Conservation (phyloP, 2,797 vertebrate species). For the Aotus griseimembra region DNA sequence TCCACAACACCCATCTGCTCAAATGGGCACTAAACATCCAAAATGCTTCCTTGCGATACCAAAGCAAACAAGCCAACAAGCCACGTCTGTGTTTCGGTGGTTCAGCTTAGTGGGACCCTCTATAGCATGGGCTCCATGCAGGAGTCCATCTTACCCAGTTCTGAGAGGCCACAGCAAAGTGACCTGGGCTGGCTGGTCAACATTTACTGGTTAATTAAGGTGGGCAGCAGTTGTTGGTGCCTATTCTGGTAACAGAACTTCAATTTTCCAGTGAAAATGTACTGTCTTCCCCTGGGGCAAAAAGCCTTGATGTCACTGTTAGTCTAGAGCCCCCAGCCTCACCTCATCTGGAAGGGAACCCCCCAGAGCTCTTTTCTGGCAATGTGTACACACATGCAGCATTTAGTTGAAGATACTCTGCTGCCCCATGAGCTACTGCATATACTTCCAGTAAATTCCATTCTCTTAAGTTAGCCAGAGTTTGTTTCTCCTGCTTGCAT, state of each 20-base stretch:
- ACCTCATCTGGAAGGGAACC: neutral
- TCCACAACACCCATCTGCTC: neutral
- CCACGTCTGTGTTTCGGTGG: neutral
- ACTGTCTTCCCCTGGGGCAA: rapidly evolving
- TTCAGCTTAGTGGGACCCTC: neutral
- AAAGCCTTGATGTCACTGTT: neutral
- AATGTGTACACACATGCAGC: neutral
- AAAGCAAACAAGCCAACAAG: neutral
- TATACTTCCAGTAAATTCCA: neutral
- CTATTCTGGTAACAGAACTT: neutral
- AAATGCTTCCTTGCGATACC: neutral
- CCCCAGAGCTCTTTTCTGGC: neutral
- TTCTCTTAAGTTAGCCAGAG: neutral
- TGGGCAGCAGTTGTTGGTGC: rapidly evolving
- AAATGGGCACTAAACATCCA: neutral
- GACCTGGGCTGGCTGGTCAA: too few species aligned
- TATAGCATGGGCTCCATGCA: rapidly evolving
- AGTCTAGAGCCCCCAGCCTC: neutral
- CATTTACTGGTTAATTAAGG: neutral
- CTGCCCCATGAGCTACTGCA: neutral
- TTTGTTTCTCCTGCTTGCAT: neutral
- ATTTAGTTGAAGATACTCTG: neutral
- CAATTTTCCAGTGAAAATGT: neutral
- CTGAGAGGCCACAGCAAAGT: neutral
- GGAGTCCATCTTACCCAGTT: neutral